Base-by-base conservation (phyloP, 2,888 invertebrate species). In the Girardia tigrina region DNA sequence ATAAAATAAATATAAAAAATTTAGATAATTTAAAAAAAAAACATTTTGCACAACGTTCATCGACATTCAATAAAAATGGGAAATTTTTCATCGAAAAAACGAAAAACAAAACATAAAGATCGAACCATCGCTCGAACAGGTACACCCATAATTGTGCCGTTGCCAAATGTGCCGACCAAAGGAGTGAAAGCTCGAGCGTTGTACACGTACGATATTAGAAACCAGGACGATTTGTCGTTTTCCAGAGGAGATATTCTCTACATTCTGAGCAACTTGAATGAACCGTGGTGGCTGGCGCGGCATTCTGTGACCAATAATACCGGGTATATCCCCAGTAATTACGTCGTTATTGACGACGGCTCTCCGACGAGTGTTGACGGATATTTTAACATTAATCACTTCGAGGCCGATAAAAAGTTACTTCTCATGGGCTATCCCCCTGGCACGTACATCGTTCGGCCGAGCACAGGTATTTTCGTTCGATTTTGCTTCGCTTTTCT, bases 301-400 rank as follows among this genome's bases (percentile, higher is more conserved):
- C 94, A 95, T 84, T 86, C 94, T 78, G 88, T 88, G 77, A 91
- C 91, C 28, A 88, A 90, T 77, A 88, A 90, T 79, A 90, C 91
- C 83, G 97, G 98, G 4, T 90, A 94, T 80, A 94, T 98, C 81
- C 98, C 98, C 0, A 90, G 94, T 84, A 98, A 97, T 86, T 98
- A 94, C 82, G 95, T 98, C 0, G 80, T 80, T 28, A 80, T 82
- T 74, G 83, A 84, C 77, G 83, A 83, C 76, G 82, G 83, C 76
- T 80, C 81, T 16, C 82, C 82, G 72, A 82, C 77, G 4, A 77
- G 76, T 72, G 56, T 77, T 6, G 76, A 77, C n/a, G 73, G 72
- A 26, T 77, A 72, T 77, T 77, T 69, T 29, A 70, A 77, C 16
- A 77, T 77, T 26, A 56, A 56, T 16, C 72, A 77, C 16, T 12